Base-by-base conservation (phyloP, 2,797 vertebrate genomes). In the Chaunax sp. region DNA sequence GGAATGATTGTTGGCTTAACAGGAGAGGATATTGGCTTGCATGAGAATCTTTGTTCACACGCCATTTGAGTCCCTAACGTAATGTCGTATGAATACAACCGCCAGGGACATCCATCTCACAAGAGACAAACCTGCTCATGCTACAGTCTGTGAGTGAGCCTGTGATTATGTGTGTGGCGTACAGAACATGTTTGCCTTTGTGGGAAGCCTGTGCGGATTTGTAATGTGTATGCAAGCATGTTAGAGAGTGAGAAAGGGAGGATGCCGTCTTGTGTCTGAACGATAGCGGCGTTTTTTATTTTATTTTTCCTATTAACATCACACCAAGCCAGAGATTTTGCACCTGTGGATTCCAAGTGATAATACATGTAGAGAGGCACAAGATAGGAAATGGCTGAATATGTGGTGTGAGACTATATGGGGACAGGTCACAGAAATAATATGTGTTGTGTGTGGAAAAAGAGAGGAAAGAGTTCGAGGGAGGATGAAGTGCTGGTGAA, bases 331-430 rank as follows among this genome's bases (percentile, higher is more conserved):
- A 50, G 52, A 71, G 22, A 77, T 81, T 78, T 75, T 63, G 72
- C 62, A 18, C 67, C 73, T 77, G 56, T 72, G 40, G 52, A 41
- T 65, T 75, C 68, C 44, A 72, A 72, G 75, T 71, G 54, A 76
- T 72, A 63, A 62, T 80, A 46, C 50, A 66, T 77, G 78, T 62
- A 54, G 76, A 75, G 66, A 82, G 69, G 52, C 23, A 2, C 51
- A 64, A 45, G 52, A 82, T 69, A 26, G 68, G 78, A 75, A 68
- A 51, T 30, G 58, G 53, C 61, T 64, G 72, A 65, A 79, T 84
- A 69, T 85, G 77, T 79, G 77, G 68, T 71, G 69, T 70, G 64
- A 83, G 18, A 75, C 64, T 86, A 62, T 83, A 77, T 69, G 72
- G 20, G 45, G 22, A 81, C 85, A 83, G 77, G 83, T 77, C 83